Percentiles rank a stretch among this genome's conserved stretches.
phyloP scores from a whole-genome alignment of 2,113 vertebrate genomes.

The Heliornis fulica region DNA sequence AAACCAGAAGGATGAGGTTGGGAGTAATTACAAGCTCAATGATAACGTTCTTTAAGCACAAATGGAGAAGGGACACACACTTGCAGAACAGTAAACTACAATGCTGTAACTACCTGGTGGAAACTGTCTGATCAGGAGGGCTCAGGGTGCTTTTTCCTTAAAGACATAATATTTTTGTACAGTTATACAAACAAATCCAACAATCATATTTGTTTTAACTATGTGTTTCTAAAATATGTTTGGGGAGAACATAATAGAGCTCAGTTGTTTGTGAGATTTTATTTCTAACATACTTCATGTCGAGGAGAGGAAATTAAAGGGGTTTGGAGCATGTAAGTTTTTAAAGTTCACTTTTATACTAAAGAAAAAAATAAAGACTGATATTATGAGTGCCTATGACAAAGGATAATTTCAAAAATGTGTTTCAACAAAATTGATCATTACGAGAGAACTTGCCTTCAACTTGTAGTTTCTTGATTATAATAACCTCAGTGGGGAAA shows the following conservation, averaged over 20 bases:
- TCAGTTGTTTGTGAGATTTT: not conserved
- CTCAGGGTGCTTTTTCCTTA: not conserved
- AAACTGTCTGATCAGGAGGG: not conserved
- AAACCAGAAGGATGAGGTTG: not conserved
- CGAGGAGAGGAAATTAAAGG: not conserved
- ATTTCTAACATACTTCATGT: not conserved
- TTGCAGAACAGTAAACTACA: not conserved
- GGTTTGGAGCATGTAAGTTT: not conserved
- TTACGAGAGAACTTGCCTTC: not conserved
- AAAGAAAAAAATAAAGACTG: not conserved
- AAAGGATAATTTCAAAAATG: not conserved
- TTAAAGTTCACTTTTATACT: not conserved
- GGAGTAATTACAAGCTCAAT: not conserved
- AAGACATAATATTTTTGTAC: not conserved
- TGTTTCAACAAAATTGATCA: not conserved
- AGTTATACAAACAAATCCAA: not conserved
- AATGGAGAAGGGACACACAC: accelerated
- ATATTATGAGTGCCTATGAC: not conserved
- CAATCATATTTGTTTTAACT: not conserved
- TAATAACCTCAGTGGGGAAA: not conserved
- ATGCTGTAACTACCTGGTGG: not conserved
- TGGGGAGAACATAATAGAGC: not conserved
- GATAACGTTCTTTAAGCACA: not conserved
- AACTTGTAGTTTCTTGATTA: not conserved
- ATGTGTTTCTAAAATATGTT: not conserved